A percentile compares a stretch with the other conserved stretches of the same genome.
Evolutionary conservation across 2,888 invertebrate species (phyloP).

Genomic region (Tenthredo scrophulariae): DNA sequence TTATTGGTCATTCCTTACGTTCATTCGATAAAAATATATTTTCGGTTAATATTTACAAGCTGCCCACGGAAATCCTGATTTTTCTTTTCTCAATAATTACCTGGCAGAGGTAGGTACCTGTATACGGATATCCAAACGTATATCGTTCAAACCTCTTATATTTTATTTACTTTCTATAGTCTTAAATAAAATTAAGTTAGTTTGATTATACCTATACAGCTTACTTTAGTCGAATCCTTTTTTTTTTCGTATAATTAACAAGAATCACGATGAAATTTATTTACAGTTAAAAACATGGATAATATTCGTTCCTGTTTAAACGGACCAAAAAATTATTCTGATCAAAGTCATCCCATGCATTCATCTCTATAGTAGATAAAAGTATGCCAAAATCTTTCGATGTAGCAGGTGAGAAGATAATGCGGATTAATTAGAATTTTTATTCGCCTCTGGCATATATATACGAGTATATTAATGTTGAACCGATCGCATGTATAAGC

Average conservation of each 20-base stretch:
- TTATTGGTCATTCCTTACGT: slow-evolving; percentile 64
- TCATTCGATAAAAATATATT: slow-evolving; percentile 70
- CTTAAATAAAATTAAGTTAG: slow-evolving; percentile 50
- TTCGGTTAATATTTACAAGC: slow-evolving; percentile 55
- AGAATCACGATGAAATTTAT: not conserved
- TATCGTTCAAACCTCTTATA: slow-evolving; percentile 56
- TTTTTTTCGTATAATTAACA: not conserved
- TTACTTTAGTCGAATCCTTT: not conserved
- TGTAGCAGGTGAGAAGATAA: not conserved
- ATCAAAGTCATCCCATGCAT: not conserved
- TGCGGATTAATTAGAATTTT: not conserved
- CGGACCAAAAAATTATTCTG: not conserved
- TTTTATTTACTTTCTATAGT: slow-evolving; percentile 57
- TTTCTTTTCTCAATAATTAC: slow-evolving; percentile 6
- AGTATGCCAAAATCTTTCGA: not conserved
- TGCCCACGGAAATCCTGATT: slow-evolving; percentile 18
- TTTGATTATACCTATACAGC: slow-evolving; percentile 26
- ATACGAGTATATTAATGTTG: not conserved
- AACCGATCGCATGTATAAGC: not conserved
- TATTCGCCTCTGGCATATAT: not conserved
- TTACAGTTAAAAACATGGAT: slow-evolving; percentile 10
- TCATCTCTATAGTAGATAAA: not conserved
- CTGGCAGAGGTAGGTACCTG: slow-evolving; percentile 51
- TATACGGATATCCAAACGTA: not conserved
- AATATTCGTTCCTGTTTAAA: not conserved